Percentiles rank a stretch among this genome's conserved stretches.
phyloP scores from a whole-genome alignment of 2,113 vertebrate species.

The Anarhynchus alexandrinus region DNA sequence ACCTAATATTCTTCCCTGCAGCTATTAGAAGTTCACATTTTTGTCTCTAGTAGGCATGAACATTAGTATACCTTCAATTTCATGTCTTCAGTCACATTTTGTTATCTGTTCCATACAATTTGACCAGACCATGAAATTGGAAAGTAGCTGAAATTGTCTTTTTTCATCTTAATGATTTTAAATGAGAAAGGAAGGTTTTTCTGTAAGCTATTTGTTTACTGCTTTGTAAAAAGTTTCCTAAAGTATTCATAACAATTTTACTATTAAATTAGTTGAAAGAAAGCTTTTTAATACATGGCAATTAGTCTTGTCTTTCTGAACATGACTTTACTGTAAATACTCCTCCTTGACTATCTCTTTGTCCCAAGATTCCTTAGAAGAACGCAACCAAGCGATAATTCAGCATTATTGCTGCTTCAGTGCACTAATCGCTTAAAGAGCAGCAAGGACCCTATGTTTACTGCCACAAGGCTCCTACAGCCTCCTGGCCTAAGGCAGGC shows the following conservation, averaged over 20 bases:
- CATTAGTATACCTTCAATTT: conserved; percentile 48
- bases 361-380: conserved; percentile 85
- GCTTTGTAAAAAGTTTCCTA: conserved; percentile 38
- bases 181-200: conserved; percentile 23
- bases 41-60: conserved; percentile 27
- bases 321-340: conserved; percentile 76
- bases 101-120: neutral
- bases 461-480: conserved; percentile 89
- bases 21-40: conserved; percentile 47
- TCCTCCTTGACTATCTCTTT: conserved; percentile 78
- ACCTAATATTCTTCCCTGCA: conserved; percentile 39
- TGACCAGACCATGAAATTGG: conserved; percentile 36
- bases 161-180: conserved; percentile 46
- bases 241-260: conserved; percentile 52
- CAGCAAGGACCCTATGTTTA: conserved; percentile 81
- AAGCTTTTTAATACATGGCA: conserved; percentile 66
- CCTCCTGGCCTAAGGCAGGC: conserved; percentile 87
- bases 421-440: conserved; percentile 88
- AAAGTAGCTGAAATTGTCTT: conserved; percentile 46
- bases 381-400: conserved; percentile 87
- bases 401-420: conserved; percentile 88
- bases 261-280: conserved; percentile 62
- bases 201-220: neutral
- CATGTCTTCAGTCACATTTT: conserved; percentile 30
- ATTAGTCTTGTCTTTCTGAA: conserved; percentile 77